These are phyloP conservation scores for Adoxophyes honmai DNA, from an alignment of 1,140 invertebrate genomes.

Conservation along the genomic window DNA sequence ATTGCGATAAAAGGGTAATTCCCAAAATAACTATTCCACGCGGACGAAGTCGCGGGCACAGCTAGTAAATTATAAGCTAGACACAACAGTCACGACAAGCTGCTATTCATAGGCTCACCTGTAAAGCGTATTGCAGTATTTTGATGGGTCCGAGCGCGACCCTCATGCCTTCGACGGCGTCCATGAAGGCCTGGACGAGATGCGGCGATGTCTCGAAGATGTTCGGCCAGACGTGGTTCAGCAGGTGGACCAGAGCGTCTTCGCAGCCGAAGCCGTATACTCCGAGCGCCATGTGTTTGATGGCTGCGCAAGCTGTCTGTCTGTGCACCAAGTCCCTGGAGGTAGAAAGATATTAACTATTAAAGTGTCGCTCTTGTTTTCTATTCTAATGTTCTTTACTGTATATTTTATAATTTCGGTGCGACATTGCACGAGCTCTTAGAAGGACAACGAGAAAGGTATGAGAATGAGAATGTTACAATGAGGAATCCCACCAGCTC, in stretches of 20 bases:
- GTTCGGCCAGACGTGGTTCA: slow-evolving; percentile 99
- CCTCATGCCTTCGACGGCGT: slow-evolving; percentile 96
- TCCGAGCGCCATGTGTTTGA: slow-evolving; percentile 99
- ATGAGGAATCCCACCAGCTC: no score
- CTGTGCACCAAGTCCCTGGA: slow-evolving; percentile 97
- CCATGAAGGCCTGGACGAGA: slow-evolving; percentile 99
- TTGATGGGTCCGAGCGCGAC: slow-evolving; percentile 98
- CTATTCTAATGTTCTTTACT: no score
- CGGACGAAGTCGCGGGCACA: no score
- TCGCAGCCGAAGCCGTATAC: slow-evolving; percentile 99
- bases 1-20: no score
- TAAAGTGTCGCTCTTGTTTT: no score
- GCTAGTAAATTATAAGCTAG: no score
- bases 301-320: slow-evolving; percentile 98
- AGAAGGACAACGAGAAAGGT: no score
- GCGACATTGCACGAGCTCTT: no score
- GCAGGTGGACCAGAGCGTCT: slow-evolving; percentile 96
- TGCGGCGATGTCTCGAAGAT: slow-evolving; percentile 99
- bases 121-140: slow-evolving; percentile 96
- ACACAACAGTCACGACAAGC: no score
- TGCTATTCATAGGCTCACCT: slow-evolving; percentile 86
- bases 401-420: no score
- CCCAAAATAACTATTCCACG: no score
- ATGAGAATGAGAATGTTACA: no score
- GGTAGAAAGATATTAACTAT: slow-evolving; percentile 26